Percentiles rank a stretch among this genome's conserved stretches.
These are phyloP conservation scores for Sericinus montela DNA, from an alignment of 2,888 invertebrate species.

Conservation along the genomic window DNA sequence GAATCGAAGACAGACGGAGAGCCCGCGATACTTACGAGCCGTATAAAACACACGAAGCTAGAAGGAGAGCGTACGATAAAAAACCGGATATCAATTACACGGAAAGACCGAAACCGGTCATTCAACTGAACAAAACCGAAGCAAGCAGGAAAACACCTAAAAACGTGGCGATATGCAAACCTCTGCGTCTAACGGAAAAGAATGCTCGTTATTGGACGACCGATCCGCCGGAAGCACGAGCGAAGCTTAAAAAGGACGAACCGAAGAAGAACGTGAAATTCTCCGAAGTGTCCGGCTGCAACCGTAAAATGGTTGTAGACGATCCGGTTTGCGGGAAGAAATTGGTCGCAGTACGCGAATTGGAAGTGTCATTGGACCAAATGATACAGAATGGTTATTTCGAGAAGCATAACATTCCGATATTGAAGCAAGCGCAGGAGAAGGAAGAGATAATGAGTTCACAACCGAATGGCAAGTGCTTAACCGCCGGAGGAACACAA, in stretches of 20 bases:
- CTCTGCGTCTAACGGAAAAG: conserved; percentile 57
- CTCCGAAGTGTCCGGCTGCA: conserved; percentile 72
- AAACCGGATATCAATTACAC: conserved; percentile 24
- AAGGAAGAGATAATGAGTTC: conserved; percentile 43
- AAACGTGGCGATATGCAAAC: conserved; percentile 69
- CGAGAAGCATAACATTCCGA: conserved; percentile 70
- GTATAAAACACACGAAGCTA: conserved; percentile 32
- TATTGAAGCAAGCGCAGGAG: conserved; percentile 44
- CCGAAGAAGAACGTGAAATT: conserved; percentile 72
- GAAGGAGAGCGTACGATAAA: conserved; percentile 1
- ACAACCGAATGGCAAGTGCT: conserved; percentile 63
- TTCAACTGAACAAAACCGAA: conserved; percentile 26
- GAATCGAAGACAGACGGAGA: conserved; percentile 56
- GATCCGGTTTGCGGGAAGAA: conserved; percentile 65
- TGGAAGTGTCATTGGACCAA: conserved; percentile 72
- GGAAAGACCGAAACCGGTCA: conserved; percentile 23
- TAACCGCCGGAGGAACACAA: conserved; percentile 44
- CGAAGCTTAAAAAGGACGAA: conserved; percentile 56
- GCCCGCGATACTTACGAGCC: conserved; percentile 50
- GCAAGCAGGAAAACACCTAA: conserved; percentile 34
- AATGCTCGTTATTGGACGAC: conserved; percentile 69
- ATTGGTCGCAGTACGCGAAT: conserved; percentile 66
- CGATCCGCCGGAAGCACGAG: conserved; percentile 47
- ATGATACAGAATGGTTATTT: conserved; percentile 76
- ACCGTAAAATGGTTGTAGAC: conserved; percentile 67